Evolutionary conservation across 2,113 vertebrate species (phyloP), one percentile per base, ranked within the genome.

Genomic region (Tauraco erythrolophus): DNA sequence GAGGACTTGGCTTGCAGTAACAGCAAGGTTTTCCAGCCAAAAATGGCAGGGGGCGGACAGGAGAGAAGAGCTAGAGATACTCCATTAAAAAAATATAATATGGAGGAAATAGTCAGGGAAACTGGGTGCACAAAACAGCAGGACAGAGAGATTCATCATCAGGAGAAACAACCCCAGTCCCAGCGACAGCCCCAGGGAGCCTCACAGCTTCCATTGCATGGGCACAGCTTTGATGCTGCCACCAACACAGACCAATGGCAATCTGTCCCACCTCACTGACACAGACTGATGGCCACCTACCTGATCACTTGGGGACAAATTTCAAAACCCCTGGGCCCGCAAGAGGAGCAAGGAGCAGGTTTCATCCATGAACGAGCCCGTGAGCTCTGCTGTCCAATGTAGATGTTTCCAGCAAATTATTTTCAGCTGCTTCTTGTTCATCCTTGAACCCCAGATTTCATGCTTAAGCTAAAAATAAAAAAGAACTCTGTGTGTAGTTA

Each of bases 241-340:
- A 31, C 35, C n/a, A 35, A 7, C 39, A 48, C 39, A 69, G 33
- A 17, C 12, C 1, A 5, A 16, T 31, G 45, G 46, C 53, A 7
- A 12, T 7, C 68, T 54, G 68, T 51, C 50, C 56, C 31, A 24
- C 1, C 8, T 27, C 65, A 74, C n/a, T 2, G 0, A 46, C 33
- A n/a, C 50, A 48, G 45, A 28, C 28, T 9, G 0, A 35, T 25
- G 10, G 25, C 5, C n/a, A 68, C 37, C 53, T 70, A 46, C 19
- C 14, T 1, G 0, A 7, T 21, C 18, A 13, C 18, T 27, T 0
- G 1, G 53, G 41, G n/a, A 76, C 35, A 72, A 69, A 61, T 4
- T 69, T n/a, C 31, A 60, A 76, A 95, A 68, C 39, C 53, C 82
- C 57, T 2, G 7, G 68, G 39, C 53, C 30, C 8, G 4, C 27